Evolutionary conservation across 2,888 invertebrate species (phyloP), one percentile per base, ranked within the genome.

Genomic region (Dasysyrphus tricinctus): DNA sequence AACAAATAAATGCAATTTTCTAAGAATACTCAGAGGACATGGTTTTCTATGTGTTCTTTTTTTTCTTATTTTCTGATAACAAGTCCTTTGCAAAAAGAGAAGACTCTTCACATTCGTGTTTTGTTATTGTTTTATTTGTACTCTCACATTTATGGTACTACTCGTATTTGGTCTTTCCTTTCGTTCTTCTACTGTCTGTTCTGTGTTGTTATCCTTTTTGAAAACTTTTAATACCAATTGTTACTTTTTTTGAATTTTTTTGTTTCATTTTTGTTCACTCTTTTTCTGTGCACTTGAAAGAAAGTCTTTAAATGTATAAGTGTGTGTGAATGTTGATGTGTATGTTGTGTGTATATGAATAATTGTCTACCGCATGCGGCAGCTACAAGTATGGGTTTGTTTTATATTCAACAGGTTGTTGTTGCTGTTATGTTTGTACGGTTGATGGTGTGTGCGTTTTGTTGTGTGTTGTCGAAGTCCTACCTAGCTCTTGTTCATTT

Each of bases 1-100:
- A 86, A 86, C 75, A 79, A 86, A 79, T 82, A 79, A 86, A 82
- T 86, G 75, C 86, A 86, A 86, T 86, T 86, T 67, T 86, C 70
- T 86, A 82, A 82, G 78, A 70, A 80, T 65, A 61, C 73, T 61
- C 59, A 14, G 32, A 51, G 49, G n/a, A 51, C 37, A 51, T 54
- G 39, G 39, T 29, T 67, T 44, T 32, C 56, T 56, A 5, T 34
- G 32, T 56, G n/a, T n/a, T 14, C 1, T 34, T n/a, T 32, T 14
- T n/a, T 32, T 32, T 11, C 32, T 2, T 34, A 32, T 54, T 54
- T 54, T 54, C n/a, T 54, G 54, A 54, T 54, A 54, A 54, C 54
- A 61, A 81, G 73, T 80, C 76, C 29, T 77, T 65, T 69, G 59
- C 56, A n/a, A 32, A 32, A 29, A 49, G 32, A 32, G 32, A 63